Percentiles rank a stretch among this genome's conserved stretches.
phyloP scores from a whole-genome alignment of 2,888 invertebrate species.

The Yponomeuta evonymella region DNA sequence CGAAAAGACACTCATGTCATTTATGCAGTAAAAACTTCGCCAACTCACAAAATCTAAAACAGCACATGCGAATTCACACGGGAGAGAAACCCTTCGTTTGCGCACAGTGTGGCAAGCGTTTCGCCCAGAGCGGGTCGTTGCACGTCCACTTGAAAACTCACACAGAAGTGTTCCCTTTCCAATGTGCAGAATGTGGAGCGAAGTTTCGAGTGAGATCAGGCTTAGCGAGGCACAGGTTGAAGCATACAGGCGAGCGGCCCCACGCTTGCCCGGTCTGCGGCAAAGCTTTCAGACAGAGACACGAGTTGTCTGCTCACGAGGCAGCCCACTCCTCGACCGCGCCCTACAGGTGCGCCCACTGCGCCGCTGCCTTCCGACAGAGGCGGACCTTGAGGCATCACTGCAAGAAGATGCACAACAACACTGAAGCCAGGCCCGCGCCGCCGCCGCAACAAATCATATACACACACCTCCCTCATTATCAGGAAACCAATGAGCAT shows the following conservation, averaged over 20 bases:
- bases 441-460: slow-evolving; percentile 55
- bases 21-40: slow-evolving; percentile 69
- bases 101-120: slow-evolving; percentile 57
- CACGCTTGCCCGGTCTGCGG: slow-evolving; percentile 76
- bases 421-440: slow-evolving; percentile 63
- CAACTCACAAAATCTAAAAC: slow-evolving; percentile 65
- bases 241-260: slow-evolving; percentile 79
- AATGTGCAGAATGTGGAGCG: slow-evolving; percentile 65
- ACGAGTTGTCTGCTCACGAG: slow-evolving; percentile 75
- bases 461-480: background rate
- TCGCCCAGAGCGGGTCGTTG: slow-evolving; percentile 64
- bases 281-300: slow-evolving; percentile 74
- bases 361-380: slow-evolving; percentile 45
- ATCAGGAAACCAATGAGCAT: background rate
- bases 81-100: slow-evolving; percentile 69
- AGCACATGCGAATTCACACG: slow-evolving; percentile 61
- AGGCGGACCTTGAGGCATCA: slow-evolving; percentile 56
- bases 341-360: slow-evolving; percentile 40
- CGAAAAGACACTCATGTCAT: slow-evolving; percentile 76
- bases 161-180: slow-evolving; percentile 57
- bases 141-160: slow-evolving; percentile 71
- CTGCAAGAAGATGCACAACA: slow-evolving; percentile 72
- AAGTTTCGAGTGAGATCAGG: slow-evolving; percentile 60
- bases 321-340: slow-evolving; percentile 51
- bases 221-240: slow-evolving; percentile 72